These are phyloP conservation scores for Serrognathus titanus DNA, from an alignment of 2,888 invertebrate species.

Conservation along the genomic window DNA sequence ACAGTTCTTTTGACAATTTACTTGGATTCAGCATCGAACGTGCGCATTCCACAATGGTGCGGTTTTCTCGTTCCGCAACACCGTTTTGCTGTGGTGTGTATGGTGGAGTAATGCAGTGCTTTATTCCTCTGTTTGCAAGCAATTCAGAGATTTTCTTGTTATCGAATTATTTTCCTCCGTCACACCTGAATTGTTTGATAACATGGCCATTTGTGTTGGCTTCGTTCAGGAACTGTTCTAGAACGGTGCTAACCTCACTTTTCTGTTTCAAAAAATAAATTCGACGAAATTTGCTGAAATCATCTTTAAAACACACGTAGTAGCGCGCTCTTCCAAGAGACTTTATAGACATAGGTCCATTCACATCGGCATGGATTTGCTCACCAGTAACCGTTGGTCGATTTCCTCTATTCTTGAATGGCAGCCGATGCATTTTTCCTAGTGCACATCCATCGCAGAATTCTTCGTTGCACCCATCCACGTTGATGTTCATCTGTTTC, in stretches of 20 bases:
- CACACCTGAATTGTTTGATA: constrained; percentile 12
- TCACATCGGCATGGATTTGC: too few species aligned
- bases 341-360: too few species aligned
- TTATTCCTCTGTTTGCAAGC: constrained; percentile 27
- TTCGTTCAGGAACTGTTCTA: constrained; percentile 3
- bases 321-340: too few species aligned
- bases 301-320: too few species aligned
- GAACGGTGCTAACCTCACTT: constrained; percentile 16
- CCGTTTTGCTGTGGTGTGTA: constrained; percentile 37
- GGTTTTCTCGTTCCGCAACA: constrained; percentile 32
- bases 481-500: too few species aligned
- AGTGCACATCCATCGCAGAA: too few species aligned
- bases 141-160: constrained; percentile 15
- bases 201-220: constrained; percentile 8
- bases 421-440: too few species aligned
- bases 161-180: constrained; percentile 17
- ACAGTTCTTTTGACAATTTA: too few species aligned
- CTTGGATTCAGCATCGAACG: constrained; percentile 32
- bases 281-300: too few species aligned
- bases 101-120: constrained; percentile 29
- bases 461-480: too few species aligned
- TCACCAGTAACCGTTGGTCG: too few species aligned
- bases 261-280: constrained; percentile 22
- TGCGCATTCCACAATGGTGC: constrained; percentile 38
- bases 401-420: too few species aligned